Base-by-base conservation (phyloP, 1,140 invertebrate species). In the Drosophila nikananu region DNA sequence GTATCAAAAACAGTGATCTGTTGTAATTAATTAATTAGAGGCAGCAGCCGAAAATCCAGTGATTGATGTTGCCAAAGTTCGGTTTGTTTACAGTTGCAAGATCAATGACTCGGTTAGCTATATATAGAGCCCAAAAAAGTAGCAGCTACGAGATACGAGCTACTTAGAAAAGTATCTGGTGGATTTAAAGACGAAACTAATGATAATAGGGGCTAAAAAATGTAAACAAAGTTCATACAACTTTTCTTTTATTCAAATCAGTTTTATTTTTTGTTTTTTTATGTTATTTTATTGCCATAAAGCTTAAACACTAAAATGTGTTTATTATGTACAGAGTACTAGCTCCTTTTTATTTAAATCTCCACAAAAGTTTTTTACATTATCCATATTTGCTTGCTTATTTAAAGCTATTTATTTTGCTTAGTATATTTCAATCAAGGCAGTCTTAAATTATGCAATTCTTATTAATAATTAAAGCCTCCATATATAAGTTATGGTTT, bases 21-120 rank as follows among this genome's bases (percentile, higher is more conserved):
- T 21, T 81, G 84, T 87, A 89, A 87, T 87, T 87, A 89, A 87
- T 87, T 84, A 83, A 89, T 49, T 23, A 51, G 39, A 19, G 52
- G 49, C 0, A 39, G 54, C 54, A 19, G 12, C 62, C 41, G 23
- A 55, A 77, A 44, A 77, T 67, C 46, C 27, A 37, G 54, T 73
- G 71, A 73, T 73, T 73, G 71, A 73, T 73, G 54, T 60, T 30
- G 54, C 57, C 71, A 73, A 73, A 73, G 67, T 73, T 73, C 68
- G 39, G 25, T 73, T 73, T 73, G 71, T 73, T 73, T 73, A 73
- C 71, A 73, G 71, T 73, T 70, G 71, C 71, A 61, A 73, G 71
- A 73, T 73, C 71, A 73, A 73, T 73, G 71, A 73, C 67, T 73
- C 39, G 67, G n/a, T 39, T 39, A 13, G 42, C 67, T 61, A 73